These are phyloP conservation scores for Clepsis dumicolana DNA, from an alignment of 2,888 invertebrate genomes.

Conservation along the genomic window DNA sequence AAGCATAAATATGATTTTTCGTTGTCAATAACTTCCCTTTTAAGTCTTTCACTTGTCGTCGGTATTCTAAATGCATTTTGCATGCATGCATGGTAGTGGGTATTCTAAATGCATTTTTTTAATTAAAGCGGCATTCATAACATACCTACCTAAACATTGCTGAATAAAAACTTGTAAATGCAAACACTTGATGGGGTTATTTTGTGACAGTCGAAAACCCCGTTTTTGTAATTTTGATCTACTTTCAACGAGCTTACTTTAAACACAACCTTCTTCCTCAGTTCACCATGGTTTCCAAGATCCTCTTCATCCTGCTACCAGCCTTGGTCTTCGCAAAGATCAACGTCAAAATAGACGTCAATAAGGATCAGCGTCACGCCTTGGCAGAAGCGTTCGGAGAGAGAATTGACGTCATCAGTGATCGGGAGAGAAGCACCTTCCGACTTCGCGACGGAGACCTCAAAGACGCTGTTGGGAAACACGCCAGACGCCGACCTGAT, in stretches of 20 bases:
- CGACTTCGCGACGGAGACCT: slow-evolving; percentile 26
- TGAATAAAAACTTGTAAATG: too few species aligned
- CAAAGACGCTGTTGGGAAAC: slow-evolving; percentile 28
- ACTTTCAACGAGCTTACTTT: not conserved
- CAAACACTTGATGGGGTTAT: not conserved
- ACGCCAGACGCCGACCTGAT: slow-evolving; percentile 20
- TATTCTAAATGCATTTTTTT: too few species aligned
- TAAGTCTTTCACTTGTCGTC: too few species aligned
- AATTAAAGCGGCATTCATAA: too few species aligned
- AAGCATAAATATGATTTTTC: not conserved
- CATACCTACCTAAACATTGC: too few species aligned
- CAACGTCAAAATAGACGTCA: slow-evolving; percentile 35
- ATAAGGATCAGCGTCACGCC: slow-evolving; percentile 3
- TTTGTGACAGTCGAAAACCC: too few species aligned
- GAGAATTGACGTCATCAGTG: slow-evolving; percentile 34
- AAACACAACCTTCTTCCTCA: not conserved
- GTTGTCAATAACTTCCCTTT: too few species aligned
- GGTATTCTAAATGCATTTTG: too few species aligned
- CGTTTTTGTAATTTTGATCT: too few species aligned
- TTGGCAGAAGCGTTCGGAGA: slow-evolving; percentile 17
- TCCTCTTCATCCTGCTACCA: slow-evolving; percentile 31
- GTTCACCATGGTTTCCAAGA: not conserved
- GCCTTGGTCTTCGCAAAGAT: slow-evolving; percentile 36
- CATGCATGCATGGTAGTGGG: too few species aligned
- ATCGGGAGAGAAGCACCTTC: slow-evolving; percentile 32